phyloP scores from a whole-genome alignment of 2,113 vertebrate genomes.

The Rhea pennata region DNA sequence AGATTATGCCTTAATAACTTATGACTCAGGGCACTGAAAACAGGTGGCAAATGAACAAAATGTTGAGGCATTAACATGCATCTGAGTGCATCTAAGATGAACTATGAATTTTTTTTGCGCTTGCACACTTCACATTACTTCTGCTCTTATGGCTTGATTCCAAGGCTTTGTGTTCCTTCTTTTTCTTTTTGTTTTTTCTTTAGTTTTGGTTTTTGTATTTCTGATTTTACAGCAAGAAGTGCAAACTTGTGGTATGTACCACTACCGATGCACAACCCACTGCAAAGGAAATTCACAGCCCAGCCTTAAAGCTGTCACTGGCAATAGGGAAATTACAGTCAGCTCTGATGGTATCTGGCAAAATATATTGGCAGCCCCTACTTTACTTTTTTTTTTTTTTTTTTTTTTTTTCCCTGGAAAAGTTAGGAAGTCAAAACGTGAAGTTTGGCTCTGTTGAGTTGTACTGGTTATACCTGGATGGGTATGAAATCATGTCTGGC shows the following conservation, averaged over 20 bases:
- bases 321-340: not conserved
- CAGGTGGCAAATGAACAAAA: not conserved
- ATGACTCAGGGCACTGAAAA: not conserved
- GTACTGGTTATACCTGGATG: not conserved
- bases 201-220: not conserved
- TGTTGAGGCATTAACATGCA: not conserved
- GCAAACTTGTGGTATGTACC: too few relatives aligned
- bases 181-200: too few relatives aligned
- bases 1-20: not conserved
- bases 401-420: too few relatives aligned
- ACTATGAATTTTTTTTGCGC: not conserved
- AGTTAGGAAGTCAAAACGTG: accelerated
- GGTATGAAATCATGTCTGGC: not conserved
- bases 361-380: not conserved
- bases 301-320: not conserved
- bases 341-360: accelerated
- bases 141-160: not conserved
- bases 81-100: not conserved
- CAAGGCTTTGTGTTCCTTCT: not conserved
- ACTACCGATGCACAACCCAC: accelerated
- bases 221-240: not conserved
- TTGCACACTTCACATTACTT: not conserved
- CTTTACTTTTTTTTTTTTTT: not conserved
- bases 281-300: not conserved
- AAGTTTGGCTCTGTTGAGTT: not conserved